Evolutionary conservation across 2,888 invertebrate species (phyloP), one percentile per base, ranked within the genome.

Genomic region (Anthophora plumipes): DNA sequence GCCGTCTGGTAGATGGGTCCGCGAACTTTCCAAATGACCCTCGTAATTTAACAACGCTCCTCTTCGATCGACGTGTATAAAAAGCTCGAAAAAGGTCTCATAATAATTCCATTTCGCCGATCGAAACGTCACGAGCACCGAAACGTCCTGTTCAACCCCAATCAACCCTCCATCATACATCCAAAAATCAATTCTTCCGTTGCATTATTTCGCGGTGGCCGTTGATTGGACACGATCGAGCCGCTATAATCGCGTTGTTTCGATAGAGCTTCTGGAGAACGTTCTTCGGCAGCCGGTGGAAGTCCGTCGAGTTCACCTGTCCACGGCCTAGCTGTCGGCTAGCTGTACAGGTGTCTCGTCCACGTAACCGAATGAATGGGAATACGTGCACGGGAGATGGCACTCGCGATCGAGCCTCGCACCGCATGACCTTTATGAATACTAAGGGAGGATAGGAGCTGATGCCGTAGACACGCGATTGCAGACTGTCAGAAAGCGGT

Each of bases 361-460:
- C 43, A 77, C 74, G 66, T 80, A 82, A 64, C 59, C 60, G 54
- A 31, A 14, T 71, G 74, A 72, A 77, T 76, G 72, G 77, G 61
- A 57, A 72, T 80, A 79, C 68, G 81, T 75, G 77, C 72, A 77
- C 83, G 85, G 85, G 63, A 81, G 78, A 39, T 69, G 69, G 75
- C 78, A 75, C 73, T 77, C 63, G 73, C 68, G 71, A 77, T 54
- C 68, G 71, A 76, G 59, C 43, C 68, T 55, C 59, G 60, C 68
- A 80, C 68, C 54, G 71, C 86, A n/a, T 90, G 91, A 92, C 91
- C 92, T 92, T 92, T 92, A 91, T 90, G 91, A 91, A 92, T 91
- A 90, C 89, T 82, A 85, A 88, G 87, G 84, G 78, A 77, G 77
- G 61, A n/a, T n/a, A 59, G 70, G 80, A 64, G 48, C 67, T 68